Percentiles rank a stretch among this genome's conserved stretches.
phyloP scores from a whole-genome alignment of 92 coral and sea anemone genomes.

The Micromussa lordhowensis region DNA sequence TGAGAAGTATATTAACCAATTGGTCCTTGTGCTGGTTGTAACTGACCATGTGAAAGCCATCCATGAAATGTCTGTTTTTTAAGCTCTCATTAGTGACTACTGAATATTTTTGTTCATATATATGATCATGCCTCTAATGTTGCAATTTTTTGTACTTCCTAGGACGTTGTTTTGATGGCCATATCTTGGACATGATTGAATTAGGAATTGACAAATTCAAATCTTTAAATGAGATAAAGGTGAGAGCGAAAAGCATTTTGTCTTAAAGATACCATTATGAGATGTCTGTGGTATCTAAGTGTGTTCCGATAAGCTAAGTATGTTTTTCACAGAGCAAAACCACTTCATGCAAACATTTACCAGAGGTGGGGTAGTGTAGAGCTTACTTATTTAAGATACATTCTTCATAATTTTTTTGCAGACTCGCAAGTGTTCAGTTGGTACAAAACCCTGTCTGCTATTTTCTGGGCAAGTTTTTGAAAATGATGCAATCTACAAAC shows the following conservation, averaged over 20 bases:
- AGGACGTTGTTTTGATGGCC: conserved; percentile 98
- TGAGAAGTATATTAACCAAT: too few species aligned
- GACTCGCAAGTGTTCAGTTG: conserved; percentile 91
- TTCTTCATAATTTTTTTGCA: conserved; percentile 56
- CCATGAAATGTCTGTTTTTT: too few species aligned
- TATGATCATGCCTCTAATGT: background rate
- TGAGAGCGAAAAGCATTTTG: conserved; percentile 15
- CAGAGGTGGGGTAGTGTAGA: too few species aligned
- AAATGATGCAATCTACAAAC: conserved; percentile 75
- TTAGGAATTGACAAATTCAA: conserved; percentile 84
- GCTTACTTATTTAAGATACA: too few species aligned
- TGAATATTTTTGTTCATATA: too few species aligned
- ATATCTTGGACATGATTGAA: conserved; percentile 93
- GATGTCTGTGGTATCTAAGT: too few species aligned
- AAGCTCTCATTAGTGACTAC: too few species aligned
- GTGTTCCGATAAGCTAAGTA: too few species aligned
- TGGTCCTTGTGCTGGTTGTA: too few species aligned
- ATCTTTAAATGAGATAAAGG: conserved; percentile 83
- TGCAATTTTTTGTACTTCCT: background rate
- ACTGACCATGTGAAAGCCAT: too few species aligned
- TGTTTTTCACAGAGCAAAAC: too few species aligned
- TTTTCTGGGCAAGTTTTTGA: conserved; percentile 96
- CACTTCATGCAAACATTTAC: too few species aligned
- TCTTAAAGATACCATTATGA: background rate
- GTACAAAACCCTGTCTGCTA: conserved; percentile 91